These are phyloP conservation scores for Anoplolepis gracilipes DNA, from an alignment of 1,140 invertebrate genomes.

Conservation along the genomic window DNA sequence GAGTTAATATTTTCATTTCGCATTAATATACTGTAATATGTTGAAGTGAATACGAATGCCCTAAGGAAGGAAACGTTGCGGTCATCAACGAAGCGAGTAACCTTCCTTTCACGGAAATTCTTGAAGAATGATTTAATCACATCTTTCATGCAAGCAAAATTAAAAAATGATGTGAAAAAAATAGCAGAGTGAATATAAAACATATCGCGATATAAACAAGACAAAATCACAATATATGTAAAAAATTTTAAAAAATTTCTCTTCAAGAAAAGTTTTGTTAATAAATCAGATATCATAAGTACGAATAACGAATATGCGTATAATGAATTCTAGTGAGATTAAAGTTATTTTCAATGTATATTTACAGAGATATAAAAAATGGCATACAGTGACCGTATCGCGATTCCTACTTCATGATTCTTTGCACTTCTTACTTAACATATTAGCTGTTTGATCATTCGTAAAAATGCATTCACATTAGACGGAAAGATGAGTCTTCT, in stretches of 20 bases:
- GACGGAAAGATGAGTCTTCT: slow-evolving; percentile 49
- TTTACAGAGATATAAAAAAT: not conserved
- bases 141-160: slow-evolving; percentile 26
- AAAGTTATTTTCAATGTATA: not conserved
- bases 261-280: not conserved
- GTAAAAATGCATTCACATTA: slow-evolving; percentile 80
- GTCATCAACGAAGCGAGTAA: slow-evolving; percentile 20
- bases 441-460: slow-evolving; percentile 74
- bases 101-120: slow-evolving; percentile 56
- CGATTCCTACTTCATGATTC: slow-evolving; percentile 70
- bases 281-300: not conserved
- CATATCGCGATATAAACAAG: not conserved
- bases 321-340: slow-evolving; percentile 17
- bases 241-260: not conserved
- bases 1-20: slow-evolving; percentile 24
- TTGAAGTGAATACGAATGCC: not conserved
- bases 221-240: not conserved
- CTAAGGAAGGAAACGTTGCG: slow-evolving; percentile 49
- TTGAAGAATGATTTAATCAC: slow-evolving; percentile 43
- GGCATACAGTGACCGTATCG: slow-evolving; percentile 59
- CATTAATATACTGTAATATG: slow-evolving; percentile 26
- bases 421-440: slow-evolving; percentile 67
- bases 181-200: not conserved
- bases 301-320: not conserved
- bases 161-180: slow-evolving; percentile 29